Conservation (phyloP, 2,113 vertebrate species). For the Bufo gargarizans region DNA sequence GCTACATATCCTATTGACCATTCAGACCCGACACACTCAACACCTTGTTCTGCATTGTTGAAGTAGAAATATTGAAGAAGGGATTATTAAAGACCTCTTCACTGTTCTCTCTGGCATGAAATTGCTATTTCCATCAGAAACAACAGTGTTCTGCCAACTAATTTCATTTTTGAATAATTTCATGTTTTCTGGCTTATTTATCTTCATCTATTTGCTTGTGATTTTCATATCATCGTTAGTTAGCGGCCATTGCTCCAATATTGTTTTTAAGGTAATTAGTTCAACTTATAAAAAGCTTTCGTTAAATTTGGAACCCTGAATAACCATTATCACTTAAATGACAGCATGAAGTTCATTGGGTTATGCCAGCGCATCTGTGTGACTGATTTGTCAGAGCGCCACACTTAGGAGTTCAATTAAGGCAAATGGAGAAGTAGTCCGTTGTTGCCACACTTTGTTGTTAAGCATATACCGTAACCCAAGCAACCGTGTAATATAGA, state of each 20-base stretch:
- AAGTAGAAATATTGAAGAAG: constrained; percentile 19
- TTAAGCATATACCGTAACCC: background rate
- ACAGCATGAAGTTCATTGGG: constrained; percentile 31
- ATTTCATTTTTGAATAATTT: constrained; percentile 51
- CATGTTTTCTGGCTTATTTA: constrained; percentile 37
- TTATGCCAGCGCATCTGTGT: constrained; percentile 34
- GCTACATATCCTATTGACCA: background rate
- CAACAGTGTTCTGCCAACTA: constrained; percentile 48
- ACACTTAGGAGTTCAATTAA: constrained; percentile 16
- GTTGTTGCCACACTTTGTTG: background rate
- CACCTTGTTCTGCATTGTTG: constrained; percentile 31
- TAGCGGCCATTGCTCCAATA: constrained; percentile 43
- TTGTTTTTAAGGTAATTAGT: constrained; percentile 31
- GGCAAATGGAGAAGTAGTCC: constrained; percentile 10
- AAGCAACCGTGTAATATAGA: background rate
- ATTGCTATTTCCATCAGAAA: constrained; percentile 23
- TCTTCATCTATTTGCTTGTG: constrained; percentile 41
- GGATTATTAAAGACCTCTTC: constrained; percentile 45
- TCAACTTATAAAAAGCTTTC: constrained; percentile 33
- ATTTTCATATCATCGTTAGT: constrained; percentile 27
- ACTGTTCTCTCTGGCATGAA: constrained; percentile 43
- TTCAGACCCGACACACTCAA: constrained; percentile 4
- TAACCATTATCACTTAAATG: constrained; percentile 38
- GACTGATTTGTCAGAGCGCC: constrained; percentile 38
- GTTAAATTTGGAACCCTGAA: constrained; percentile 36